Evolutionary conservation across 2,113 vertebrate species (phyloP).

Genomic region (Microtus oregoni): DNA sequence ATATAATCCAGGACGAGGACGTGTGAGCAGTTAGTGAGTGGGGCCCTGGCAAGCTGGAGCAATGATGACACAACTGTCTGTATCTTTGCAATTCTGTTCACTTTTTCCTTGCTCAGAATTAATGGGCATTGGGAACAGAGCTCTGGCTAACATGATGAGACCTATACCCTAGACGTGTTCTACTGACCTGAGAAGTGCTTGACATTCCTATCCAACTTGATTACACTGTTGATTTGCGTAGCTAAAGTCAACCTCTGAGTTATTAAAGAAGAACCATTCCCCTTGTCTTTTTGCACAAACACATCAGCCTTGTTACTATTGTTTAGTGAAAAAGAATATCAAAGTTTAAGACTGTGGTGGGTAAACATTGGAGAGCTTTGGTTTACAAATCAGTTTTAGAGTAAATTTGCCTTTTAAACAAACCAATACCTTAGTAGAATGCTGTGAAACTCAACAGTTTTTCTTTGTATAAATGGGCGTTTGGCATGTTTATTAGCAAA

Average conservation of each 20-base stretch:
- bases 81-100: background rate
- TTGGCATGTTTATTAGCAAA: conserved; percentile 1
- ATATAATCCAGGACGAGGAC: background rate
- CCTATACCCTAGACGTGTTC: background rate
- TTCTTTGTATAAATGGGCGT: background rate
- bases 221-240: background rate
- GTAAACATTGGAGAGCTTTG: background rate
- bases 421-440: background rate
- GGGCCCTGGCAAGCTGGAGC: background rate
- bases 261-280: background rate
- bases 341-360: background rate
- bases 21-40: background rate
- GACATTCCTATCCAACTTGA: background rate
- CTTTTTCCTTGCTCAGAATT: background rate
- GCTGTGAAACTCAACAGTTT: background rate
- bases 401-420: conserved; percentile 29
- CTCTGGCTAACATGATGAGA: background rate
- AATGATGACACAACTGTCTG: background rate
- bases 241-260: background rate
- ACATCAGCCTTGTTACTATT: background rate
- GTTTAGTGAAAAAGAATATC: background rate
- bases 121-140: background rate
- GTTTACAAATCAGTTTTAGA: background rate
- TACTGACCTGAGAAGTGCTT: background rate
- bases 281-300: background rate